A percentile compares a stretch with the other conserved stretches of the same genome.
Evolutionary conservation across 2,888 invertebrate species (phyloP).

Genomic region (Tenthredo livida): DNA sequence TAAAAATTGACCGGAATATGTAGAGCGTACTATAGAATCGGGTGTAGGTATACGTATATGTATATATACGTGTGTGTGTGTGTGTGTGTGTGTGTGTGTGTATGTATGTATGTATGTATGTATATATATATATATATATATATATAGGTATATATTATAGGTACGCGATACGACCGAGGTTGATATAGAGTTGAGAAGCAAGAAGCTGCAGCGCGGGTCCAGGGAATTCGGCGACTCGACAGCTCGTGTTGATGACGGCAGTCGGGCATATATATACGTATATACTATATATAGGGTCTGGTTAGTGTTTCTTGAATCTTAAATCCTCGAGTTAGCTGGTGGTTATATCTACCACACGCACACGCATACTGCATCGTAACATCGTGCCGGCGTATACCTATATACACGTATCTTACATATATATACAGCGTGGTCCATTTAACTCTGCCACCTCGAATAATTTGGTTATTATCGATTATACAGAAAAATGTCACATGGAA

Average conservation of each 20-base stretch:
- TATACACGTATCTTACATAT: not conserved
- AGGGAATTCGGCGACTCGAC: conserved; percentile 24
- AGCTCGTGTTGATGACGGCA: conserved; percentile 35
- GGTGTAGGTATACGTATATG: not conserved
- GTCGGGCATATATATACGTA: conserved; percentile 57
- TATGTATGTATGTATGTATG: not conserved
- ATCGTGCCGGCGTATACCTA: not conserved
- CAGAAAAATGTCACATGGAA: too few relatives aligned
- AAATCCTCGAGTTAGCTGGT: conserved; percentile 55
- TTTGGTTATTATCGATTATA: too few relatives aligned
- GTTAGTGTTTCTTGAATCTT: conserved; percentile 68
- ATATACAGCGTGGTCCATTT: too few relatives aligned
- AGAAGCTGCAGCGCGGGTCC: not conserved
- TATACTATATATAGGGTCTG: conserved; percentile 63
- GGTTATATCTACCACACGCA: conserved; percentile 4
- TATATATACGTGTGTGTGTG: not conserved
- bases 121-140: not conserved
- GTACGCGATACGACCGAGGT: not conserved
- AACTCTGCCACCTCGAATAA: too few relatives aligned
- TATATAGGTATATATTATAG: not conserved
- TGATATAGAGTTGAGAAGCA: conserved; percentile 8
- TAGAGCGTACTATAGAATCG: not conserved
- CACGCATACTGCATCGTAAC: not conserved
- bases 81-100: not conserved
- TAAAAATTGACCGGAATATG: not conserved